phyloP scores from a whole-genome alignment of 2,797 vertebrate genomes.

The Lithobates sylvaticus region DNA sequence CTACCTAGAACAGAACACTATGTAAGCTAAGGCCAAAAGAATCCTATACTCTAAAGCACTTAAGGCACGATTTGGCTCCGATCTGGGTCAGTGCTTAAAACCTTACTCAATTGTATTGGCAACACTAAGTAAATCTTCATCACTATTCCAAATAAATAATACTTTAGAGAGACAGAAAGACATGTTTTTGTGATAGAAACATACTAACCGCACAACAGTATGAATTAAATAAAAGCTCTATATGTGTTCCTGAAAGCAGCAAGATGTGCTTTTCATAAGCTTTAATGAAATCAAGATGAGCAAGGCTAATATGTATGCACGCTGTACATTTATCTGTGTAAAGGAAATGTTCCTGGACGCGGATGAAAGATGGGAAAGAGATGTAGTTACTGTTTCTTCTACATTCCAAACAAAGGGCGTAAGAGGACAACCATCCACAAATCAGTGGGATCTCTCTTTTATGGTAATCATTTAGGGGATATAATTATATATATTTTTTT shows the following conservation, averaged over 20 bases:
- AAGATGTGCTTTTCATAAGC: slow-evolving; percentile 28
- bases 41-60: not conserved
- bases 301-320: slow-evolving; percentile 23
- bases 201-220: slow-evolving; percentile 9
- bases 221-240: not conserved
- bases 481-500: slow-evolving; percentile 14
- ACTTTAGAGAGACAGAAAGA: not conserved
- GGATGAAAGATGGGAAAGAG: slow-evolving; percentile 47
- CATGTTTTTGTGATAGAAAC: slow-evolving; percentile 25
- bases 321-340: slow-evolving; percentile 49
- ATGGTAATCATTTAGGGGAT: slow-evolving; percentile 2
- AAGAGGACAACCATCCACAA: slow-evolving; percentile 50
- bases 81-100: not conserved
- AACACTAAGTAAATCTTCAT: slow-evolving; percentile 1
- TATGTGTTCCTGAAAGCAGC: slow-evolving; percentile 5
- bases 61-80: not conserved
- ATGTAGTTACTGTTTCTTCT: slow-evolving; percentile 41
- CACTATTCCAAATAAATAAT: not conserved
- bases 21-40: not conserved
- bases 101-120: slow-evolving; percentile 9
- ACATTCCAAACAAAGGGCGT: slow-evolving; percentile 40
- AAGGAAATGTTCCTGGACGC: slow-evolving; percentile 51
- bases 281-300: slow-evolving; percentile 55
- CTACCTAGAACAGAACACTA: not conserved
- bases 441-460: slow-evolving; percentile 27